A percentile compares a stretch with the other conserved stretches of the same genome.
These are phyloP conservation scores for Caenorhabditis elegans DNA, from an alignment of 1,140 invertebrate genomes.

Conservation along the genomic window DNA sequence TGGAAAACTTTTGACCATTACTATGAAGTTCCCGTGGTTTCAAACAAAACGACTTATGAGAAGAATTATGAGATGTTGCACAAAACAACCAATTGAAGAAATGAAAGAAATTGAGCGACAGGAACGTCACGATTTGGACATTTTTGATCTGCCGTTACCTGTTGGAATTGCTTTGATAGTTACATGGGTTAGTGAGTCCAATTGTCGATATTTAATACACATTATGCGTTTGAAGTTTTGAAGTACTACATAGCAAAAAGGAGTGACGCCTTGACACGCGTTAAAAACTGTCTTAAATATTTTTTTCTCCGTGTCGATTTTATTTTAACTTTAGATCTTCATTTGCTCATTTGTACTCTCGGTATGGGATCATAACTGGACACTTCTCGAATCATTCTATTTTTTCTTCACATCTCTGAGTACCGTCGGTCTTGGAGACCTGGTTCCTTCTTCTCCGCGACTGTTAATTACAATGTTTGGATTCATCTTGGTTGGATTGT, in stretches of 20 bases:
- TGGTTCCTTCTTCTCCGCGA: constrained; percentile 42
- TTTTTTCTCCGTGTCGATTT: too few species aligned
- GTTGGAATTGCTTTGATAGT: constrained; percentile 47
- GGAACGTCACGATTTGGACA: constrained; percentile 39
- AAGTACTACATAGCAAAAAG: too few species aligned
- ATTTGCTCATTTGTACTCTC: constrained; percentile 48
- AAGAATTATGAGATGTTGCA: constrained; percentile 45
- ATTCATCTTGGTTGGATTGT: constrained; percentile 48
- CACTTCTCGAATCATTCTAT: constrained; percentile 48
- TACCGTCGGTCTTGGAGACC: constrained; percentile 50
- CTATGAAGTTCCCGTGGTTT: constrained; percentile 52
- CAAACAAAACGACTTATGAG: constrained; percentile 49
- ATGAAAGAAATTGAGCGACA: constrained; percentile 47
- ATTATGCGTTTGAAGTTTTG: too few species aligned
- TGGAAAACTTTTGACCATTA: constrained; percentile 48
- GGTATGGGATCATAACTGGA: constrained; percentile 47
- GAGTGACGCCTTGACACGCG: too few species aligned
- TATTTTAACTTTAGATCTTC: constrained; percentile 26
- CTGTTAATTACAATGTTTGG: constrained; percentile 49
- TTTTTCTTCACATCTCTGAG: constrained; percentile 53
- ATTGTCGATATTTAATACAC: too few species aligned
- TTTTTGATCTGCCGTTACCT: constrained; percentile 47
- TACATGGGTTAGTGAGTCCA: constrained; percentile 36
- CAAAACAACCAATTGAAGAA: constrained; percentile 49
- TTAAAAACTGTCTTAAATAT: too few species aligned